Conservation (phyloP, 30 jellyfish, hydroid and myxozoan genomes). For the Turritopsis rubra region DNA sequence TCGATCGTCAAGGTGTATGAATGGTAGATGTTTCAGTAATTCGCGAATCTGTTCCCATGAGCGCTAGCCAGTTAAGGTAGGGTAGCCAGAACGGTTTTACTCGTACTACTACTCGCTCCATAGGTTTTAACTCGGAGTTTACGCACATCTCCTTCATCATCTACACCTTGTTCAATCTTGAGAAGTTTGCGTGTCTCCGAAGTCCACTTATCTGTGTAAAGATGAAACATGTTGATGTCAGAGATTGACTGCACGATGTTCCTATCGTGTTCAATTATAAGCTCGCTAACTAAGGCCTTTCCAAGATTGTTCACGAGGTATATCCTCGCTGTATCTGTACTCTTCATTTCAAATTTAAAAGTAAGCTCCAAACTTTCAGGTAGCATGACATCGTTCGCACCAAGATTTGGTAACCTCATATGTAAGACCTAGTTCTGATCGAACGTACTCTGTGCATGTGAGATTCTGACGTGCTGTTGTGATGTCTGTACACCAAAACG, state of each 20-base stretch:
- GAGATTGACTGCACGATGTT: neutral
- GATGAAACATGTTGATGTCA: neutral
- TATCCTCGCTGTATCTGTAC: neutral
- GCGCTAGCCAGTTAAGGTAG: no score
- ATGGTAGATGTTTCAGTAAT: neutral
- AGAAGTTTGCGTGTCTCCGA: neutral
- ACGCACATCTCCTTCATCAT: neutral
- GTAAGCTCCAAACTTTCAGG: neutral
- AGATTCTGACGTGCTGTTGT: neutral
- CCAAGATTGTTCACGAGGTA: neutral
- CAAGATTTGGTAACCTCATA: neutral
- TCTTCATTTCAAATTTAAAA: no score
- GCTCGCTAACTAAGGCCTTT: neutral
- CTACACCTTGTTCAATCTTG: neutral
- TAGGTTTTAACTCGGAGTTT: neutral
- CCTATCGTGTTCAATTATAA: neutral
- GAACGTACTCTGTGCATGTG: neutral
- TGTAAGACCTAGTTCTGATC: neutral
- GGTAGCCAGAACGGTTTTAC: neutral
- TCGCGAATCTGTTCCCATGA: neutral
- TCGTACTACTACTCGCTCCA: neutral
- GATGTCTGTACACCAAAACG: neutral
- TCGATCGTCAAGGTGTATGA: neutral
- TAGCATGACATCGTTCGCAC: neutral
- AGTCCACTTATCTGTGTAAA: neutral